phyloP scores from a whole-genome alignment of 2,888 invertebrate species.

The Microplitis deprimator region DNA sequence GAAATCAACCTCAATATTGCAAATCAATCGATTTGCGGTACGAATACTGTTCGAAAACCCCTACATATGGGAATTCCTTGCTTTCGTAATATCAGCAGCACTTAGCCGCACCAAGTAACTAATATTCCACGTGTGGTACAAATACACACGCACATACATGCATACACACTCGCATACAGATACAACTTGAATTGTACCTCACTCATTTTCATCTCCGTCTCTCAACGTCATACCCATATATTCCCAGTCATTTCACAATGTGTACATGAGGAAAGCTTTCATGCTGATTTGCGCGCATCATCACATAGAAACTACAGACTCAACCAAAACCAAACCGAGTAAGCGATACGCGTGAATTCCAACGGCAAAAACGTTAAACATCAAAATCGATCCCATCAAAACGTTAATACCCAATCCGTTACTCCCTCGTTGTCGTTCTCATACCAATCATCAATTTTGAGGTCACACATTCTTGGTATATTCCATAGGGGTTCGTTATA shows the following conservation, averaged over 20 bases:
- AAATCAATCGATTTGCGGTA: neutral
- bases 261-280: neutral
- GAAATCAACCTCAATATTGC: neutral
- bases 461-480: constrained; percentile 35
- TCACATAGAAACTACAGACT: neutral
- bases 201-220: neutral
- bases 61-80: constrained; percentile 5
- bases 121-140: neutral
- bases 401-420: neutral
- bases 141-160: no score
- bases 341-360: constrained; percentile 25
- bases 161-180: neutral
- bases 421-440: constrained; percentile 28
- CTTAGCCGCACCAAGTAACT: constrained; percentile 2
- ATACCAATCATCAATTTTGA: constrained; percentile 40
- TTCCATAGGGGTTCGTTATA: neutral
- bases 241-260: neutral
- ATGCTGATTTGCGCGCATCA: neutral
- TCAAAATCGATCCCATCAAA: neutral
- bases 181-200: neutral
- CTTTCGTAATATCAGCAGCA: constrained; percentile 11
- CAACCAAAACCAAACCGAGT: constrained; percentile 9
- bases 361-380: constrained; percentile 7
- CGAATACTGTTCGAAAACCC: neutral
- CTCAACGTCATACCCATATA: neutral